Evolutionary conservation across 2,797 vertebrate species (phyloP), one percentile per base, ranked within the genome.

Genomic region (Dicrostonyx torquatus): DNA sequence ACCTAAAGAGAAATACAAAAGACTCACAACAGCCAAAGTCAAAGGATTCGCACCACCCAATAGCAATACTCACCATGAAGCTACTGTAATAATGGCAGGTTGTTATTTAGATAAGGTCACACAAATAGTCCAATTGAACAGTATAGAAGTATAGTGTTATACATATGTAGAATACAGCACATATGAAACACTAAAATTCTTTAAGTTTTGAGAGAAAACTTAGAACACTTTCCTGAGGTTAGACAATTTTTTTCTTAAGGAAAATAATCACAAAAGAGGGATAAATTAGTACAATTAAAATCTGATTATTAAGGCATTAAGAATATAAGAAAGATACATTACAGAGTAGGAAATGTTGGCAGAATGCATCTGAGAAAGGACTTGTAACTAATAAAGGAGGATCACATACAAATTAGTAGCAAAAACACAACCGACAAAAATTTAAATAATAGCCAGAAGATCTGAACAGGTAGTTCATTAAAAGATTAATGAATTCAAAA

Each of bases 151-250:
- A 53, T 34, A 68, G n/a, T 72, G 13, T 45, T 43, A 76, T 12
- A 22, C 50, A 58, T 50, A 26, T 3, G 50, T 53, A n/a, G n/a
- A 89, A 48, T 24, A 55, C 26, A 60, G 43, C 15, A 6, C 73
- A 40, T 48, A 53, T 48, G 31, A 62, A 93, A 89, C 94, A 40
- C 78, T 93, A 87, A 77, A 92, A 92, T 86, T 82, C n/a, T 53
- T 66, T 77, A 72, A 40, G 31, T 70, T 90, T 80, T 31, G 40
- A 85, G 48, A 70, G 37, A 72, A 87, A 79, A 90, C 13, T n/a
- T 17, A 50, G 26, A 87, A 24, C 76, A 80, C 88, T 55, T 94
- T 94, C 13, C 13, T 76, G 18, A 64, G 22, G 43, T 70, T 43
- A 82, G 75, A 20, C 58, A 88, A 82, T 80, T 91, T 86, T 91